phyloP scores from a whole-genome alignment of 2,113 vertebrate species.

The Pogonocichla stellata region DNA sequence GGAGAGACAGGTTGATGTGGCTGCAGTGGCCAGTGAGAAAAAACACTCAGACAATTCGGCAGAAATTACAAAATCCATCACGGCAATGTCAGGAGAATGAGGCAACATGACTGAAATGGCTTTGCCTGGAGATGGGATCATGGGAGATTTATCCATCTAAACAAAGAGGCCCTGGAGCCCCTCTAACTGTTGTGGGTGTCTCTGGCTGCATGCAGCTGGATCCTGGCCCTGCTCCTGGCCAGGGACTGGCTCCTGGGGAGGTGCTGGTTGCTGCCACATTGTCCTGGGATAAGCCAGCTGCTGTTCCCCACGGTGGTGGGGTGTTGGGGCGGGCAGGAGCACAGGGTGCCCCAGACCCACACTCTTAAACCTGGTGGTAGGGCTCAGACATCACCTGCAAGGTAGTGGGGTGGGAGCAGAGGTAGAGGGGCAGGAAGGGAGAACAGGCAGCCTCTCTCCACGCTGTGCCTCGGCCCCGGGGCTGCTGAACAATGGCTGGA shows the following conservation, averaged over 20 bases:
- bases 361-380: neutral
- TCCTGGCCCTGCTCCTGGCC: neutral
- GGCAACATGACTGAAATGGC: neutral
- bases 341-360: neutral
- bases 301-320: neutral
- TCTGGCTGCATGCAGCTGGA: neutral
- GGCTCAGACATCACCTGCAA: neutral
- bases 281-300: neutral
- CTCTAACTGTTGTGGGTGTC: neutral
- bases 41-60: neutral
- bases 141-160: neutral
- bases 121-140: neutral
- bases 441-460: neutral
- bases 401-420: neutral
- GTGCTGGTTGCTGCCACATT: neutral
- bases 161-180: neutral
- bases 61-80: neutral
- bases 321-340: neutral
- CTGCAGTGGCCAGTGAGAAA: accelerated
- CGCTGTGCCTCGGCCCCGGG: neutral
- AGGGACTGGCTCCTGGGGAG: neutral
- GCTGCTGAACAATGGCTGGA: neutral
- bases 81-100: neutral
- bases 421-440: neutral
- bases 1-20: accelerated